These are phyloP conservation scores for Pedetes capensis DNA, from an alignment of 2,113 vertebrate species.

Conservation along the genomic window DNA sequence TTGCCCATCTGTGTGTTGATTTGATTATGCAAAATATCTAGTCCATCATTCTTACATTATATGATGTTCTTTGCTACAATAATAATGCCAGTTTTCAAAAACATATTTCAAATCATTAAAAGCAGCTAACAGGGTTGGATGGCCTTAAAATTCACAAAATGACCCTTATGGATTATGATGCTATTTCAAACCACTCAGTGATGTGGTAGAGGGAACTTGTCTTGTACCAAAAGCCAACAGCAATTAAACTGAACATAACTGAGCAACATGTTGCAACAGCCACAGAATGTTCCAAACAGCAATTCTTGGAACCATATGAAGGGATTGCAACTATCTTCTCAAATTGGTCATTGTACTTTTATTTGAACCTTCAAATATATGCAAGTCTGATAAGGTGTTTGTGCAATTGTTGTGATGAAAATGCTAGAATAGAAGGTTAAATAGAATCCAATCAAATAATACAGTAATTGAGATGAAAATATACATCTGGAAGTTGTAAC, in stretches of 20 bases:
- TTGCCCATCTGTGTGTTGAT: slow-evolving; percentile 37
- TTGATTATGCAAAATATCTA: slow-evolving; percentile 52
- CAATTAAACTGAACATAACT: slow-evolving; percentile 81
- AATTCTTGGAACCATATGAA: slow-evolving; percentile 68
- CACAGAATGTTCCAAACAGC: slow-evolving; percentile 75
- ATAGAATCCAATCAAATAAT: slow-evolving; percentile 63
- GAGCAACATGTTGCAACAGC: slow-evolving; percentile 78
- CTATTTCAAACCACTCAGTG: slow-evolving; percentile 79
- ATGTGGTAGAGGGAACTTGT: slow-evolving; percentile 75
- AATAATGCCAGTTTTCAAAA: slow-evolving; percentile 82
- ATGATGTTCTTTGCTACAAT: slow-evolving; percentile 76
- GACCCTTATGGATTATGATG: slow-evolving; percentile 78
- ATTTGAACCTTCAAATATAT: slow-evolving; percentile 34
- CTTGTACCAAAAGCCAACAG: slow-evolving; percentile 77
- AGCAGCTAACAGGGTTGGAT: slow-evolving; percentile 74
- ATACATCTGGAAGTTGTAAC: slow-evolving; percentile 51
- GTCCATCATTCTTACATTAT: slow-evolving; percentile 68
- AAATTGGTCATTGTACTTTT: slow-evolving; percentile 57
- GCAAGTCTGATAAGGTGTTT: neutral
- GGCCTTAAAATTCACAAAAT: slow-evolving; percentile 82
- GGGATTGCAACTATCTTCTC: slow-evolving; percentile 68
- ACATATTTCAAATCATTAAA: slow-evolving; percentile 83
- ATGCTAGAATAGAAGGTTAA: slow-evolving; percentile 22
- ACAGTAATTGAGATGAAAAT: slow-evolving; percentile 58
- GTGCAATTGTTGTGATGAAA: slow-evolving; percentile 7